phyloP scores from a whole-genome alignment of 1,140 invertebrate genomes.

The Papilio machaon region DNA sequence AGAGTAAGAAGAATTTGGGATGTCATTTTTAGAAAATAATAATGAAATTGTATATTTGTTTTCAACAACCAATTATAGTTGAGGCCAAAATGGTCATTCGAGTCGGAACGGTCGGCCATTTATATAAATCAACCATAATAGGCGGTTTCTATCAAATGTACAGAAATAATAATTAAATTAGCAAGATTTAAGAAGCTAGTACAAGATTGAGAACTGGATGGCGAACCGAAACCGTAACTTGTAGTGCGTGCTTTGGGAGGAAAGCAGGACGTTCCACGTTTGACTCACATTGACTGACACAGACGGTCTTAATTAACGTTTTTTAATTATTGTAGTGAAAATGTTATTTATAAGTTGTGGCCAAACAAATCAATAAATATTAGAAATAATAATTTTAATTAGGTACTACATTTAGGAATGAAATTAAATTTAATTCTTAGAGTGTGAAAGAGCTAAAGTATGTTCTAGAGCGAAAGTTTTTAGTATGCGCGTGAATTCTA shows the following conservation, averaged over 20 bases:
- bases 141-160: neutral
- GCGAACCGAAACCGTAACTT: neutral
- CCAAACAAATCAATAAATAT: neutral
- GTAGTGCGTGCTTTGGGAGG: conserved; percentile 17
- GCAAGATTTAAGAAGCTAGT: neutral
- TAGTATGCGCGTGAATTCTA: conserved; percentile 37
- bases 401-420: neutral
- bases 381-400: neutral
- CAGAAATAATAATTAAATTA: neutral
- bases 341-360: neutral
- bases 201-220: neutral
- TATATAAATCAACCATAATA: neutral
- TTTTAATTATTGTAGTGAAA: neutral
- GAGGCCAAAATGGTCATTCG: neutral
- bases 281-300: neutral
- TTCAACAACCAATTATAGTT: neutral
- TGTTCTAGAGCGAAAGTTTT: conserved; percentile 25
- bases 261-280: conserved; percentile 5
- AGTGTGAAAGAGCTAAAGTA: conserved; percentile 11
- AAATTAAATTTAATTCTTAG: neutral
- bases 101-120: neutral
- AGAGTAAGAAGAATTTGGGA: neutral
- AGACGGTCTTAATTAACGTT: neutral
- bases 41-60: neutral
- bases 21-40: neutral